phyloP scores from a whole-genome alignment of 2,113 vertebrate genomes.

The Sebastes schlegelii region DNA sequence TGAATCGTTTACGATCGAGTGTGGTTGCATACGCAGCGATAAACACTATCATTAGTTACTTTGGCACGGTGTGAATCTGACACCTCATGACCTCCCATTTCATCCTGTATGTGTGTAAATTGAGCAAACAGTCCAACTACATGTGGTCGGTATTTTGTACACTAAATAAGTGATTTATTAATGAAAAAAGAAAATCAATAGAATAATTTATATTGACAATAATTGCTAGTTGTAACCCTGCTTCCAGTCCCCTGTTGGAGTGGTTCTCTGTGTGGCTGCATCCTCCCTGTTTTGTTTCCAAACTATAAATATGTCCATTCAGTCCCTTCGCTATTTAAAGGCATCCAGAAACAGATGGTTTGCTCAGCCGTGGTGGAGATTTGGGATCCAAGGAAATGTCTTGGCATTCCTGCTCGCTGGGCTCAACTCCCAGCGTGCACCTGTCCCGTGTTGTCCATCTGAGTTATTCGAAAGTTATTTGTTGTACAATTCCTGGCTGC shows the following conservation, averaged over 20 bases:
- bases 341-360: slow-evolving; percentile 74
- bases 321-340: slow-evolving; percentile 66
- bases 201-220: neutral
- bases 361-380: slow-evolving; percentile 44
- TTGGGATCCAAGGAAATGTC: slow-evolving; percentile 59
- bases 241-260: neutral
- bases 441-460: slow-evolving; percentile 53
- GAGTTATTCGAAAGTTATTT: slow-evolving; percentile 34
- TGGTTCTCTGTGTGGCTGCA: slow-evolving; percentile 1
- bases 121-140: too few species aligned
- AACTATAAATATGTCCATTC: slow-evolving; percentile 70
- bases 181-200: neutral
- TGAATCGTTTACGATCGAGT: too few species aligned
- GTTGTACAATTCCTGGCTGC: slow-evolving; percentile 36
- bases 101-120: neutral
- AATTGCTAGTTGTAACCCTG: neutral
- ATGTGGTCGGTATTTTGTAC: neutral
- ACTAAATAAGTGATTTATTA: neutral
- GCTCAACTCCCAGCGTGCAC: slow-evolving; percentile 67
- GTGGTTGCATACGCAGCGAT: too few species aligned
- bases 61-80: too few species aligned
- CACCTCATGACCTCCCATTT: neutral
- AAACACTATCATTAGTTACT: too few species aligned
- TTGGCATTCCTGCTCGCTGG: slow-evolving; percentile 67
- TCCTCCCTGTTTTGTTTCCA: slow-evolving; percentile 58